Evolutionary conservation across 2,888 invertebrate genomes (phyloP).

Genomic region (Baccha elongata): DNA sequence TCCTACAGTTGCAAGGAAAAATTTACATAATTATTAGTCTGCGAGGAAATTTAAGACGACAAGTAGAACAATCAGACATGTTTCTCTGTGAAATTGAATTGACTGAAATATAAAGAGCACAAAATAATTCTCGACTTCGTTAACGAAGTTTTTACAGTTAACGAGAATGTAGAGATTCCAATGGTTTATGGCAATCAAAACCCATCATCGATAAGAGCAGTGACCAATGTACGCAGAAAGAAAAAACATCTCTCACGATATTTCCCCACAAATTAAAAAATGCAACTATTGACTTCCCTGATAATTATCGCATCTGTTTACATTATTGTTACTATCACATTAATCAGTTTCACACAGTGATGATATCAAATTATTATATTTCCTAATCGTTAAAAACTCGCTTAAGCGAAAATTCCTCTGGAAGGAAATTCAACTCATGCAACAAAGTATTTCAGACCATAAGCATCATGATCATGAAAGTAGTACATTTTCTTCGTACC

Average conservation of each 20-base stretch:
- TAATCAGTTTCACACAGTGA: background rate
- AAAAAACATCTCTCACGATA: background rate
- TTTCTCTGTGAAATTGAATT: no score
- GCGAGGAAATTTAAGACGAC: no score
- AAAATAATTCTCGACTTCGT: no score
- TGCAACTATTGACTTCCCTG: constrained; percentile 6
- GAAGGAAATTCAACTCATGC: constrained; percentile 19
- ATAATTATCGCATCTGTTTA: constrained; percentile 6
- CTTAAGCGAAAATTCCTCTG: constrained; percentile 10
- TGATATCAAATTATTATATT: constrained; percentile 9
- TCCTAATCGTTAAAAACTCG: constrained; percentile 33
- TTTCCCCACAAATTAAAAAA: constrained; percentile 7
- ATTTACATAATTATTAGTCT: no score
- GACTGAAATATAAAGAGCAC: no score
- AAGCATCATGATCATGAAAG: background rate
- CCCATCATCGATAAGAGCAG: no score
- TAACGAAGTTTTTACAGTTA: no score
- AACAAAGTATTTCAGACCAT: constrained; percentile 35
- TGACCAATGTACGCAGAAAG: no score
- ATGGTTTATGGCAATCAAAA: no score
- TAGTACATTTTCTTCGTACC: background rate
- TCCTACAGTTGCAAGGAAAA: no score
- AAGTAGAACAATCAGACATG: no score
- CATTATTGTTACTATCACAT: background rate
- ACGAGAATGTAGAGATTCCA: no score